Percentiles rank a stretch among this genome's conserved stretches.
Conservation (phyloP, 2,888 invertebrate species). For the Choreutis nemorana region DNA sequence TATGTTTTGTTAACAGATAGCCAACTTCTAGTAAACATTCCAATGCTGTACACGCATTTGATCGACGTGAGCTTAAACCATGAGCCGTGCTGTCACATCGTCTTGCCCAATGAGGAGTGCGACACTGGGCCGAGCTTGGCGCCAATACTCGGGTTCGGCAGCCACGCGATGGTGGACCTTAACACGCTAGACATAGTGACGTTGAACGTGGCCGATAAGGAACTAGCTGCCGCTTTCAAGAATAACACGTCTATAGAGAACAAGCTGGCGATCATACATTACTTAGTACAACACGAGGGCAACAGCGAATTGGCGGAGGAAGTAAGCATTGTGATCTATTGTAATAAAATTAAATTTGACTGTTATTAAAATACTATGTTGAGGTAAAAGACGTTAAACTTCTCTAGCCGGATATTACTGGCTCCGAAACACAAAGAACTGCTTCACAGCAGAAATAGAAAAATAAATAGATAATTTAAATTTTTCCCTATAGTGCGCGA, state of each 20-base stretch:
- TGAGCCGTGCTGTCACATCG: conserved; percentile 84
- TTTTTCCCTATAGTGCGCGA: too few species aligned
- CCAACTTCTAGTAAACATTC: conserved; percentile 83
- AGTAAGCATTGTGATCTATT: too few species aligned
- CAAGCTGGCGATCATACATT: conserved; percentile 82
- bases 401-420: too few species aligned
- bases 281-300: conserved; percentile 79
- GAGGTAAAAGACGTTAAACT: too few species aligned
- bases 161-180: conserved; percentile 69
- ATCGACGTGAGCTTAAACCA: conserved; percentile 85
- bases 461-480: too few species aligned
- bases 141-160: conserved; percentile 66
- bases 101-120: conserved; percentile 69
- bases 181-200: conserved; percentile 78
- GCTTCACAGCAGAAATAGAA: too few species aligned
- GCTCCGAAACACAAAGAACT: too few species aligned
- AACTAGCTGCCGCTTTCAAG: conserved; percentile 74
- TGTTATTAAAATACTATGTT: too few species aligned
- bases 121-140: conserved; percentile 71
- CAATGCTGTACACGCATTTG: conserved; percentile 84
- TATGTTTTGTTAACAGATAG: conserved; percentile 70
- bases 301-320: conserved; percentile 79
- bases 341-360: too few species aligned
- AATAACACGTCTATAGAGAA: conserved; percentile 73
- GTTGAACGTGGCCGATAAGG: conserved; percentile 69